Percentiles rank a stretch among this genome's conserved stretches.
Evolutionary conservation across 1,140 invertebrate species (phyloP).

Genomic region (Eufriesea mexicana): DNA sequence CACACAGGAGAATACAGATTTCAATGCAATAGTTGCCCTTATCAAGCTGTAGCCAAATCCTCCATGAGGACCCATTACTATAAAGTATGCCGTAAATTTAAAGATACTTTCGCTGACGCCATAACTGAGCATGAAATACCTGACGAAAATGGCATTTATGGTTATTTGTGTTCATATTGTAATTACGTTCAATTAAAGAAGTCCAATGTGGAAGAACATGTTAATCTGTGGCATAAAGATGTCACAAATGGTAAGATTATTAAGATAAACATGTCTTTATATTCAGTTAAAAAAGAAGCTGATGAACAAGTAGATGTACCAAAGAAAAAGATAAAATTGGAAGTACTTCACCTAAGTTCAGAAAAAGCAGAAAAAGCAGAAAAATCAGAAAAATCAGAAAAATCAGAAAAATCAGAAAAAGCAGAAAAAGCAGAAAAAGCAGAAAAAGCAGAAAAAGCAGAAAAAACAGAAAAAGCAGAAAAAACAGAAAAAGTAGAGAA

Average conservation of each 20-base stretch:
- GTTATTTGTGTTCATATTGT: conserved; percentile 86
- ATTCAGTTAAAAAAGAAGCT: not conserved
- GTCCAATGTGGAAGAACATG: conserved; percentile 84
- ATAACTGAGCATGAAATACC: conserved; percentile 70
- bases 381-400: not conserved
- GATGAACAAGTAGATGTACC: not conserved
- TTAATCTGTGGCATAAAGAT: conserved; percentile 82
- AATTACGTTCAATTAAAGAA: conserved; percentile 86
- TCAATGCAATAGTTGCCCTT: conserved; percentile 84
- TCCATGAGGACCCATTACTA: conserved; percentile 82
- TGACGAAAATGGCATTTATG: conserved; percentile 79
- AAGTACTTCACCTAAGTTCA: not conserved
- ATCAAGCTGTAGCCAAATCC: conserved; percentile 77
- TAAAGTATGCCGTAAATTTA: conserved; percentile 70
- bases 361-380: not conserved
- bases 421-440: not conserved
- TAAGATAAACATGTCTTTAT: conserved; percentile 82
- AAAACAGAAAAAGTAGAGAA: too few species aligned
- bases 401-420: not conserved
- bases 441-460: not conserved
- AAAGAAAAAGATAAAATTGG: not conserved
- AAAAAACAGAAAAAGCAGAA: not conserved
- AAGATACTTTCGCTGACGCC: conserved; percentile 61
- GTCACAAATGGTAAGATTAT: conserved; percentile 68
- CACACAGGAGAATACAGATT: conserved; percentile 89